Evolutionary conservation across 2,888 invertebrate genomes (phyloP).

Genomic region (Uropetala carovei): DNA sequence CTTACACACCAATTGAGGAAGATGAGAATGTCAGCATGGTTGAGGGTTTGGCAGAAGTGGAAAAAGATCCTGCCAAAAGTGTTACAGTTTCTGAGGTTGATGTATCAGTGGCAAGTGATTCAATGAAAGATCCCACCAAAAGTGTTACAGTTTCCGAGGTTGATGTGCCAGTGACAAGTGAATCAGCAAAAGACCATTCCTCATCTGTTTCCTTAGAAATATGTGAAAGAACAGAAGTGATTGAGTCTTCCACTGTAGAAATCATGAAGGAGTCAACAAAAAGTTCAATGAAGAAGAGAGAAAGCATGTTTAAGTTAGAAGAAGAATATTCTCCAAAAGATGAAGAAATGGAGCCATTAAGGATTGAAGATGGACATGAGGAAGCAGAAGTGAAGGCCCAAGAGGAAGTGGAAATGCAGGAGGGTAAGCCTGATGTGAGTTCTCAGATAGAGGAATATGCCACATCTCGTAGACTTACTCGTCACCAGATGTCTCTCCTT

Average conservation of each 20-base stretch:
- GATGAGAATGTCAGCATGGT: background rate
- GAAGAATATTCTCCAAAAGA: background rate
- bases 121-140: background rate
- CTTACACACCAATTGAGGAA: background rate
- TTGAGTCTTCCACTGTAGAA: no score
- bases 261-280: no score
- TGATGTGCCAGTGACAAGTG: background rate
- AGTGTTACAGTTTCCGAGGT: background rate
- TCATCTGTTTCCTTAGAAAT: no score
- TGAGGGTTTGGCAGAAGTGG: background rate
- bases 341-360: background rate
- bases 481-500: slow-evolving; percentile 76
- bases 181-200: background rate
- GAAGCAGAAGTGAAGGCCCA: background rate
- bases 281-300: no score
- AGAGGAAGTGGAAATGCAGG: background rate
- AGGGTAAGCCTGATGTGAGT: background rate
- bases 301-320: background rate
- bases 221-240: no score
- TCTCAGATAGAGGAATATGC: slow-evolving; percentile 55
- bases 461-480: slow-evolving; percentile 75
- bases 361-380: background rate
- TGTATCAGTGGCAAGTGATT: background rate
- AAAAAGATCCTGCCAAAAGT: background rate
- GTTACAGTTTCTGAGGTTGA: background rate